Evolutionary conservation across 2,888 invertebrate species (phyloP), one percentile per base, ranked within the genome.

Genomic region (Epirrita christyi): DNA sequence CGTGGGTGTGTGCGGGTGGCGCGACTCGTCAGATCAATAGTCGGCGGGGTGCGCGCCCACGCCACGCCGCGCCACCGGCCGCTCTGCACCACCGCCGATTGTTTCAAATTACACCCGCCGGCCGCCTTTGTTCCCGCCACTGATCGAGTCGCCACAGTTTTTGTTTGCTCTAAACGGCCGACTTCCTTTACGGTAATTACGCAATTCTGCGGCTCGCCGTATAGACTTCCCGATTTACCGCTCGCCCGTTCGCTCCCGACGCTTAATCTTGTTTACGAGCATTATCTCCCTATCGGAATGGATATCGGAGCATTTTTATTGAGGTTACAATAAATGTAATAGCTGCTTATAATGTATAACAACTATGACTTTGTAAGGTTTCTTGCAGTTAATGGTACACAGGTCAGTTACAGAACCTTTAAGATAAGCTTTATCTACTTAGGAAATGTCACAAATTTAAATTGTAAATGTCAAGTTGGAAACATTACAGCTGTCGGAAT

Each of bases 51-150:
- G 87, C 85, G 85, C 83, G 83, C 86, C 86, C 86, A 80, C 78
- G 83, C 79, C 36, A 13, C 54, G n/a, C n/a, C n/a, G n/a, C n/a
- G n/a, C n/a, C n/a, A 57, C 78, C 79, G 78, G 79, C 80, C 84
- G 86, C 85, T 81, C 83, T 79, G 83, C 85, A 83, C 85, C 83
- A 80, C 81, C 81, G 80, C 83, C 89, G 89, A 92, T 92, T 91
- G 91, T 91, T 91, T 91, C 91, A 87, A 90, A 90, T 90, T 92
- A 89, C 89, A 83, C 83, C 79, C 81, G 88, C 83, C 89, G 83
- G 83, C 79, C 81, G 88, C 83, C 89, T 90, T 92, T 91, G 90
- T 90, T 88, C 86, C 86, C 84, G 84, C 85, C 85, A 82, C 86
- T 84, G 88, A 90, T 90, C 88, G 86, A 86, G 81, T 88, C 85